Conservation (phyloP, 2,113 vertebrate genomes). For the Carassius auratus region DNA sequence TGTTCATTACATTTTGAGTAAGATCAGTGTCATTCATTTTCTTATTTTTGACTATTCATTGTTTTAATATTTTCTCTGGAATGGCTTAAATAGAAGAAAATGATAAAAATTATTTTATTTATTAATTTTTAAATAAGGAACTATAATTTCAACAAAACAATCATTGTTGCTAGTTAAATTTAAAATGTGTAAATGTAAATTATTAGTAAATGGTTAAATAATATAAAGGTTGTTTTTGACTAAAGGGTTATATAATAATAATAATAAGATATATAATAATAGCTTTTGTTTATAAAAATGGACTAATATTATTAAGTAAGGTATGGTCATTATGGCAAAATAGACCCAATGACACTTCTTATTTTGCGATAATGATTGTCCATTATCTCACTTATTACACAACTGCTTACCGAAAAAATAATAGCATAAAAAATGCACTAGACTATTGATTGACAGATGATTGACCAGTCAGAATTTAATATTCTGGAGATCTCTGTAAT, state of each 20-base stretch:
- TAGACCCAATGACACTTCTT: background rate
- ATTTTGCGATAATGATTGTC: background rate
- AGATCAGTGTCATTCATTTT: background rate
- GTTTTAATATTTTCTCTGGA: background rate
- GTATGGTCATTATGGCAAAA: background rate
- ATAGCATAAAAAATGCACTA: too few species aligned
- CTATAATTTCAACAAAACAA: background rate
- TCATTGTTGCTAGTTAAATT: background rate
- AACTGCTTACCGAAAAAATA: too few species aligned
- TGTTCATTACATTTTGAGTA: background rate
- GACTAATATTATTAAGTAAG: background rate
- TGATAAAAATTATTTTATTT: too few species aligned
- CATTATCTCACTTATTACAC: too few species aligned
- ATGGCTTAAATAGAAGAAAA: background rate
- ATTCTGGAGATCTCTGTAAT: too few species aligned
- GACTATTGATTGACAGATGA: too few species aligned
- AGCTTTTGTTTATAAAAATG: background rate
- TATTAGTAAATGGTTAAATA: background rate
- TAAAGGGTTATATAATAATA: background rate
- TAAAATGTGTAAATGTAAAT: background rate
- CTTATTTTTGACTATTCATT: background rate
- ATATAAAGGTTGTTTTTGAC: background rate
- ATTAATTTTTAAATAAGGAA: too few species aligned
- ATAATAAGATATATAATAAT: too few species aligned
- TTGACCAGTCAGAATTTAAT: too few species aligned